Conservation (phyloP, 2,888 invertebrate species). For the Prenolepis imparis region DNA sequence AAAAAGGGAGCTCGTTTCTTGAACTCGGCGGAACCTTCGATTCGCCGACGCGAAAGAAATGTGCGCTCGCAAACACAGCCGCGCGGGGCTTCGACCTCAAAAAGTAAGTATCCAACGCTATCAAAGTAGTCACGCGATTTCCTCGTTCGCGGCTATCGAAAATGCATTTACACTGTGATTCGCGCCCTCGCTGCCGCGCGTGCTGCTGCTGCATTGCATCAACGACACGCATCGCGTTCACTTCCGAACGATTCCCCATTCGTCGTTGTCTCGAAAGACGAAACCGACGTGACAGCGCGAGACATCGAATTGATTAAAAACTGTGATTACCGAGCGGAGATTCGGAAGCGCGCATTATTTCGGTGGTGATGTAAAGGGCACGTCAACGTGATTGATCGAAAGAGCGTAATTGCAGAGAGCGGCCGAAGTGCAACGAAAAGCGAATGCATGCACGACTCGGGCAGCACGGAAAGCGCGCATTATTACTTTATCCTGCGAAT, state of each 20-base stretch:
- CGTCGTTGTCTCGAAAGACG: conserved; percentile 35
- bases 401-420: conserved; percentile 57
- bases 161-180: conserved; percentile 53
- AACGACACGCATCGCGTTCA: background rate
- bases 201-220: conserved; percentile 11
- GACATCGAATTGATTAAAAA: conserved; percentile 50
- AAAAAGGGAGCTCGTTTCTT: conserved; percentile 19
- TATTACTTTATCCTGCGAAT: conserved; percentile 62
- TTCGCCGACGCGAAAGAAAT: conserved; percentile 30
- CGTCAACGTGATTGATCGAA: conserved; percentile 65
- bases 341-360: conserved; percentile 56
- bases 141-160: conserved; percentile 52
- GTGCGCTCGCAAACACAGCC: conserved; percentile 6
- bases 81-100: conserved; percentile 39
- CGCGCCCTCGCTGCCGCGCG: conserved; percentile 12
- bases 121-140: conserved; percentile 53
- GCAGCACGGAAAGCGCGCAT: conserved; percentile 39
- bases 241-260: conserved; percentile 14
- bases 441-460: conserved; percentile 26
- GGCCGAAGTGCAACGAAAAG: conserved; percentile 29
- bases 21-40: conserved; percentile 26
- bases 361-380: conserved; percentile 53
- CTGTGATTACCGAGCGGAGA: conserved; percentile 47
- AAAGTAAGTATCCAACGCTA: conserved; percentile 24
- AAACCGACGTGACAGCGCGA: conserved; percentile 40